Evolutionary conservation across 2,888 invertebrate genomes (phyloP).

Genomic region (Argynnis bischoffii): DNA sequence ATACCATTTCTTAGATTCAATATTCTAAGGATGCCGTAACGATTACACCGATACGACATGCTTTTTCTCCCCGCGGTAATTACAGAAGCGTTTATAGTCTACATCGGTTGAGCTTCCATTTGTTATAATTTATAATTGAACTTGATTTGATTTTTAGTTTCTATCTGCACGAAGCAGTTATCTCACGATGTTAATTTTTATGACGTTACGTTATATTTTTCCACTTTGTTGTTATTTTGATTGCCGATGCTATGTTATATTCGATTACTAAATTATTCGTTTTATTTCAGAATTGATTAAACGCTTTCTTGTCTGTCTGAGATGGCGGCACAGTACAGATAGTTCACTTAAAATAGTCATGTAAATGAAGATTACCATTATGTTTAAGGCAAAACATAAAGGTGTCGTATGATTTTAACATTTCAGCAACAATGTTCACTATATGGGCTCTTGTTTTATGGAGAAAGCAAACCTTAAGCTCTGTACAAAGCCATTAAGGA

Average conservation of each 20-base stretch:
- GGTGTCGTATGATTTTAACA: neutral
- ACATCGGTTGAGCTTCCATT: slow-evolving; percentile 61
- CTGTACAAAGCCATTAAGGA: slow-evolving; percentile 14
- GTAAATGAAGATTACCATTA: neutral
- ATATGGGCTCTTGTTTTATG: slow-evolving; percentile 16
- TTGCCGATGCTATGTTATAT: slow-evolving; percentile 22
- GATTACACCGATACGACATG: slow-evolving; percentile 60
- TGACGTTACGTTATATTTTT: slow-evolving; percentile 23
- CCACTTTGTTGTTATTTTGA: slow-evolving; percentile 30
- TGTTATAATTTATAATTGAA: slow-evolving; percentile 51
- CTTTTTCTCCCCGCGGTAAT: slow-evolving; percentile 69
- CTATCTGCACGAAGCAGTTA: slow-evolving; percentile 30
- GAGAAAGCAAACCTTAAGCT: slow-evolving; percentile 10
- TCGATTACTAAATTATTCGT: slow-evolving; percentile 17
- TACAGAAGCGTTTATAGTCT: slow-evolving; percentile 67
- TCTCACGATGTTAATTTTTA: slow-evolving; percentile 32
- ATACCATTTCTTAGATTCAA: too few relatives aligned
- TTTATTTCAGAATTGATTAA: slow-evolving; percentile 22
- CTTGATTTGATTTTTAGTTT: slow-evolving; percentile 39
- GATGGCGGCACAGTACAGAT: neutral
- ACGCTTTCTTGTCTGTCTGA: slow-evolving; percentile 7
- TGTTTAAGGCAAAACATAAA: slow-evolving; percentile 1
- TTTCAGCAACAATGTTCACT: slow-evolving; percentile 16
- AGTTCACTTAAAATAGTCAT: neutral
- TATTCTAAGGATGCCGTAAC: slow-evolving; percentile 35